Base-by-base conservation (phyloP, 2,113 vertebrate genomes). In the Corythornis cristatus region DNA sequence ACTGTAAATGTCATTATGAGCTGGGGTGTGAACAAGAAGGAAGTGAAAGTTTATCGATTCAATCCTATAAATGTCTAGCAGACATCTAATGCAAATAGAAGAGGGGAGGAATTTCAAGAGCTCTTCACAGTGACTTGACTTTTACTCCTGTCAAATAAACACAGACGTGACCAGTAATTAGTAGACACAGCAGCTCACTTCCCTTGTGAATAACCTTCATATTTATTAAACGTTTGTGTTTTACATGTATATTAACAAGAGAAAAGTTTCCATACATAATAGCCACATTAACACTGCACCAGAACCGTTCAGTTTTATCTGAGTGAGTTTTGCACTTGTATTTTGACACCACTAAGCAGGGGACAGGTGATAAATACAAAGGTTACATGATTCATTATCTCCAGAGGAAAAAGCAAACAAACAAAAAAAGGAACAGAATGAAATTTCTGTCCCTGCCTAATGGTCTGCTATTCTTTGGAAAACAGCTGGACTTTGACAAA, bases 1-100 rank as follows among this genome's bases (percentile, higher is more conserved):
- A 73, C 33, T 79, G 83, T 62, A 96, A 95, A 95, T 94, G 73
- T 75, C 88, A 95, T 93, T 96, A 90, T 76, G 58, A 92, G 66
- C 57, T 65, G 50, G 79, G 57, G 83, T 75, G 48, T 75, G 90
- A 93, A 79, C n/a, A 90, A 88, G 70, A 92, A 78, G 17, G 56
- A 94, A 88, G 26, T 54, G 16, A 86, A 93, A 70, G 57, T 78
- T 89, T 92, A 88, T 86, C 1, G 42, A 84, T 84, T 84, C 60
- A 82, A 37, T 90, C 50, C 57, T 81, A 67, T 50, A 90, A 88
- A 88, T 58, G 17, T 76, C 74, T 78, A 82, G 57, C n/a, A 74
- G 45, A n/a, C 3, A 7, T 79, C 23, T 35, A 76, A 57, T 17
- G 33, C 37, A 94, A 94, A 95, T 82, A 82, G 61, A 64, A 86